These are phyloP conservation scores for Epistrophe grossulariae DNA, from an alignment of 2,888 invertebrate genomes.

Conservation along the genomic window DNA sequence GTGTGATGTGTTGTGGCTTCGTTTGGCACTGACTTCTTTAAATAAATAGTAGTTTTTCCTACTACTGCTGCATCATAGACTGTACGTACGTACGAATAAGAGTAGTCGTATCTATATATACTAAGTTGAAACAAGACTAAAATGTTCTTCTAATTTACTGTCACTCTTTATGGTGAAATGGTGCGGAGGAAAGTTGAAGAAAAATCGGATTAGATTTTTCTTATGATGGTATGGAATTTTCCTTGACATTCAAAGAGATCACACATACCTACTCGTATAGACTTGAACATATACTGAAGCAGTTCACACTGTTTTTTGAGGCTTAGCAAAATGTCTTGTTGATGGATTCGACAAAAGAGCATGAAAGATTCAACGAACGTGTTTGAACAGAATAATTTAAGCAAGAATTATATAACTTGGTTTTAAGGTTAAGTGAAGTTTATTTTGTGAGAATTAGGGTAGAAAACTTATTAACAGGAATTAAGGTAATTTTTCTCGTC, in stretches of 20 bases:
- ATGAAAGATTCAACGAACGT: neutral
- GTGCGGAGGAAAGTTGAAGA: neutral
- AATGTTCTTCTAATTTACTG: slow-evolving; percentile 57
- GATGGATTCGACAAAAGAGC: neutral
- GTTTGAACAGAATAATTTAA: neutral
- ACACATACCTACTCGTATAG: neutral
- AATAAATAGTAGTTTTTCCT: neutral
- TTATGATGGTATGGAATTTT: slow-evolving; percentile 30
- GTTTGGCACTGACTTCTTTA: slow-evolving; percentile 25
- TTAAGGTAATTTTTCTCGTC: neutral
- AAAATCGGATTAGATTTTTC: slow-evolving; percentile 56
- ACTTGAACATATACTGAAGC: neutral
- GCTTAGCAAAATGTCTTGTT: neutral
- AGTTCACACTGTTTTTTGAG: neutral
- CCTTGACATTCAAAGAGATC: slow-evolving; percentile 42
- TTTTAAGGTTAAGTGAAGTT: slow-evolving; percentile 18
- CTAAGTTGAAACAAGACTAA: neutral
- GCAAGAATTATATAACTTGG: neutral
- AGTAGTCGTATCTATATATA: neutral
- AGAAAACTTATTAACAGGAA: neutral
- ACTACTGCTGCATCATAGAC: neutral
- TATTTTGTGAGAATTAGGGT: neutral
- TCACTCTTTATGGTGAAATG: slow-evolving; percentile 20
- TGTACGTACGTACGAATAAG: neutral
- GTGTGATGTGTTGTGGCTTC: neutral